Conservation (phyloP, 2,113 vertebrate genomes). For the Scartelaos histophorus region DNA sequence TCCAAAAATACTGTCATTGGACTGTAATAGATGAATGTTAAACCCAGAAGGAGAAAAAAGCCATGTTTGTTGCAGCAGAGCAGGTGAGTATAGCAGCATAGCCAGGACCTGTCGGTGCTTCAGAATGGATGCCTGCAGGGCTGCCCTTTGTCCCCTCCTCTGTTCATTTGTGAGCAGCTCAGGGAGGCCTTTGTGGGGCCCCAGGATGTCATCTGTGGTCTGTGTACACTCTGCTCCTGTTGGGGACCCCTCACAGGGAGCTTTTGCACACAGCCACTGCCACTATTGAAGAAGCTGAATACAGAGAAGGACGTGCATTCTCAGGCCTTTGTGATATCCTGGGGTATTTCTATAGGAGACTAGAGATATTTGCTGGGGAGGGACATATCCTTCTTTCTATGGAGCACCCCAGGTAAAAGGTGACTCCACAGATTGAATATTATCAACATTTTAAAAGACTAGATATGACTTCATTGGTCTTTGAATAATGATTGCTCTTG, state of each 20-base stretch:
- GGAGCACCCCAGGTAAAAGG: too few relatives aligned
- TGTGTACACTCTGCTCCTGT: background rate
- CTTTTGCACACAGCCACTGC: background rate
- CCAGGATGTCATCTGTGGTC: background rate
- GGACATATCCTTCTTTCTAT: background rate
- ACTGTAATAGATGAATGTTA: too few relatives aligned
- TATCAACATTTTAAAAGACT: too few relatives aligned
- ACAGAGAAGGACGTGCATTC: background rate
- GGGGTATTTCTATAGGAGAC: background rate
- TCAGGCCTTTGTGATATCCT: too few relatives aligned
- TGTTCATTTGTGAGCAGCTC: background rate
- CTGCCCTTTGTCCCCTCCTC: conserved; percentile 1
- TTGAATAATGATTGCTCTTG: too few relatives aligned
- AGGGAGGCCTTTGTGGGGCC: background rate
- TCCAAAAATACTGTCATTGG: too few relatives aligned
- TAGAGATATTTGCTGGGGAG: background rate
- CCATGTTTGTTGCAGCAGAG: background rate
- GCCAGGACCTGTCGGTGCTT: background rate
- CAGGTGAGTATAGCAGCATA: background rate
- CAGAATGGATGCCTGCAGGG: background rate
- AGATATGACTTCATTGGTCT: too few relatives aligned
- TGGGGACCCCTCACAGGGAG: background rate
- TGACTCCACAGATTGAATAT: too few relatives aligned
- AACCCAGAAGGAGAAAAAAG: too few relatives aligned
- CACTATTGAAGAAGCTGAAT: background rate